Evolutionary conservation across 2,888 invertebrate species (phyloP).

Genomic region (Lordiphosa fenestrarum): DNA sequence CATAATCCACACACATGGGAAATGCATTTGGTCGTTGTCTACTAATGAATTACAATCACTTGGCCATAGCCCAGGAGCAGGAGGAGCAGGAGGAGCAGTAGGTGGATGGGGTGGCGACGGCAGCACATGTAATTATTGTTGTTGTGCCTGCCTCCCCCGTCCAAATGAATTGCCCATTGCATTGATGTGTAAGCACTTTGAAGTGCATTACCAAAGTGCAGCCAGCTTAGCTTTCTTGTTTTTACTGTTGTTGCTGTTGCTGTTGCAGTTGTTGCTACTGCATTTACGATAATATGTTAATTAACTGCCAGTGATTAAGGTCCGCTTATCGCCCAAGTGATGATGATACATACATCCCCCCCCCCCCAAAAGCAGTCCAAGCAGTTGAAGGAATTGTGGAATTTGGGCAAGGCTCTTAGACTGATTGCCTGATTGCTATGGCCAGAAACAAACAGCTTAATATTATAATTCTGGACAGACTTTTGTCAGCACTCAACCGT

Average conservation of each 20-base stretch:
- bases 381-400: conserved; percentile 4
- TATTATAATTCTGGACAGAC: no score
- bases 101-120: conserved; percentile 2
- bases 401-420: conserved; percentile 6
- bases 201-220: conserved; percentile 73
- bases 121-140: conserved; percentile 67
- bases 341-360: neutral
- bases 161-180: conserved; percentile 35
- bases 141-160: no score
- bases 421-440: neutral
- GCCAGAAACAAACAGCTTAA: no score
- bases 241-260: conserved; percentile 18
- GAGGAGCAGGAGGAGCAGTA: conserved; percentile 1
- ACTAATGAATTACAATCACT: conserved; percentile 75
- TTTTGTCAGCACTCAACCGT: no score
- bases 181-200: conserved; percentile 74
- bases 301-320: conserved; percentile 65
- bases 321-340: conserved; percentile 44
- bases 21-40: conserved; percentile 74
- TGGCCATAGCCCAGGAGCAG: conserved; percentile 32
- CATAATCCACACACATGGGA: conserved; percentile 68
- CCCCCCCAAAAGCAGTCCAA: neutral
- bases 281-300: conserved; percentile 69
- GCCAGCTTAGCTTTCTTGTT: conserved; percentile 31
- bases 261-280: conserved; percentile 27